Evolutionary conservation across 2,113 vertebrate genomes (phyloP).

Genomic region (Lagenorhynchus albirostris): DNA sequence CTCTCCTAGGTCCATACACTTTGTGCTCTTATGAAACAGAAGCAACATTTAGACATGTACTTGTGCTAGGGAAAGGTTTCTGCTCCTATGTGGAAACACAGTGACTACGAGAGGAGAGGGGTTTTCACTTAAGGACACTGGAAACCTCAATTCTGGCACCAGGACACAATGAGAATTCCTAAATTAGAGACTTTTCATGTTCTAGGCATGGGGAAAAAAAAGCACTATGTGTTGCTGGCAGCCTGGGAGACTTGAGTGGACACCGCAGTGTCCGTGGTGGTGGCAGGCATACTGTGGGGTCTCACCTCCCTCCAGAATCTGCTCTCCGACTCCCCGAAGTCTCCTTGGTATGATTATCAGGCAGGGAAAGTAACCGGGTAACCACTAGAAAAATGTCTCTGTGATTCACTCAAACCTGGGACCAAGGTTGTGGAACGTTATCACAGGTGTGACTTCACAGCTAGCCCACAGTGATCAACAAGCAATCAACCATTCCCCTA

Average conservation of each 20-base stretch:
- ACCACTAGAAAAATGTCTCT: neutral
- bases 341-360: neutral
- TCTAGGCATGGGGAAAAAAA: neutral
- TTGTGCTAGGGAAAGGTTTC: conserved; percentile 37
- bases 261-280: neutral
- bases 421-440: neutral
- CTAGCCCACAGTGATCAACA: neutral
- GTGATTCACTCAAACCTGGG: neutral
- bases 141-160: neutral
- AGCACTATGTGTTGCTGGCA: neutral
- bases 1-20: neutral
- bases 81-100: neutral
- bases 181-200: neutral
- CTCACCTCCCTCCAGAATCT: neutral
- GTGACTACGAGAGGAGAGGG: neutral
- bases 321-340: neutral
- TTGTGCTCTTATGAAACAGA: conserved; percentile 48
- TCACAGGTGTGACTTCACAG: neutral
- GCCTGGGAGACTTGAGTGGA: neutral
- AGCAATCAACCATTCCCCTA: neutral
- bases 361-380: neutral
- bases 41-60: neutral
- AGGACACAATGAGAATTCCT: neutral
- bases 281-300: neutral
- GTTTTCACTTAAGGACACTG: neutral